Base-by-base conservation (phyloP, 2,797 vertebrate species). In the Dallia pectoralis region DNA sequence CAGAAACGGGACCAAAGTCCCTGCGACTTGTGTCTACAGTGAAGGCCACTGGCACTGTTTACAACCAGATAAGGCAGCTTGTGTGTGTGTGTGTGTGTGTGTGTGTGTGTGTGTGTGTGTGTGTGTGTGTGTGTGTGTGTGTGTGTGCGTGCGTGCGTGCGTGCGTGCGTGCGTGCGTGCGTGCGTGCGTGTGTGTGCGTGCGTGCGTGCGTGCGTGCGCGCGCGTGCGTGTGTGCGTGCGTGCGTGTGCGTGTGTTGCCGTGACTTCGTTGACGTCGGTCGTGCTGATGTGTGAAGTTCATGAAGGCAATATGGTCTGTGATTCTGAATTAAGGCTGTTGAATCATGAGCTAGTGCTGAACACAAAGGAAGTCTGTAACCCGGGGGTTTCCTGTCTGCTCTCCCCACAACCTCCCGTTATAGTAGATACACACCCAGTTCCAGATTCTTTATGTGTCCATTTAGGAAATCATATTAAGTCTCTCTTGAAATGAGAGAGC, bases 151-250 rank as follows among this genome's bases (percentile, higher is more conserved):
- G 44, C 65, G 29, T 47, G 49, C 68, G 40, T 68, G 70, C 22
- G 12, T 71, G 30, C 65, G 25, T 33, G 19, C 19, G 70, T 32
- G 3, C 53, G 63, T 66, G 33, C 44, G 22, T 77, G 48, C 67
- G 73, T 79, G 79, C 81, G 81, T 65, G 47, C 15, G 47, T 48
- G 83, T 82, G 82, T 79, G 80, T 75, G 69, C 75, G 76, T 76
- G 77, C 70, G 74, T 40, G 40, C 61, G 51, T 69, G 47, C 11
- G 30, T 73, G 65, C 63, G 74, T 81, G 79, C 74, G 62, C 18
- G 29, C 32, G 25, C 48, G 40, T 67, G 66, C 9, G 33, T 36
- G 64, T n/a, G 33, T 36, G 64, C 12, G 59, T 4, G 59, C 29
- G 59, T 62, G 59, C 29, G n/a, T 25, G 59, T 62, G 22, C 12